phyloP scores from a whole-genome alignment of 2,113 vertebrate genomes.

The Mobula birostris region DNA sequence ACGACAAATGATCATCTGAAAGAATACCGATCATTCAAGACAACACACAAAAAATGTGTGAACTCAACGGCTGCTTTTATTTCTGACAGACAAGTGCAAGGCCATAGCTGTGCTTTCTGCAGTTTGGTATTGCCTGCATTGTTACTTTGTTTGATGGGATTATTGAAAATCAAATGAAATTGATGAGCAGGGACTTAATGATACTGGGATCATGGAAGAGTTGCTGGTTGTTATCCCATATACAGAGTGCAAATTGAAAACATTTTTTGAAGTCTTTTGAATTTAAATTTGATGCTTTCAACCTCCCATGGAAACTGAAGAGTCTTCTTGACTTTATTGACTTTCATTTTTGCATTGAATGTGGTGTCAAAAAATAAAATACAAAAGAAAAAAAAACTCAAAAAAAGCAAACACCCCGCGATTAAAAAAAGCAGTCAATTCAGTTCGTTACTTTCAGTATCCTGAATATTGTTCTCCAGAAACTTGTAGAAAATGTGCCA shows the following conservation, averaged over 20 bases:
- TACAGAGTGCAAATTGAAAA: neutral
- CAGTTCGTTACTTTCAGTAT: too few relatives aligned
- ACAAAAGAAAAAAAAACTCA: too few relatives aligned
- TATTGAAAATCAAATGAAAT: conserved; percentile 19
- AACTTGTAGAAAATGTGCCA: too few relatives aligned
- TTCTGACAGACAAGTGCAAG: neutral
- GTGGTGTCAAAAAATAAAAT: neutral
- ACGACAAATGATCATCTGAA: conserved; percentile 33
- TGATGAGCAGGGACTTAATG: neutral
- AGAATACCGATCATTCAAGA: conserved; percentile 24
- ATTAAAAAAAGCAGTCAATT: too few relatives aligned
- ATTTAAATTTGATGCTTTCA: conserved; percentile 13
- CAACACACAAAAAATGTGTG: conserved; percentile 4
- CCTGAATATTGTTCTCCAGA: too few relatives aligned
- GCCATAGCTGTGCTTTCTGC: neutral
- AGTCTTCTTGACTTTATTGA: neutral
- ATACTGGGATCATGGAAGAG: neutral
- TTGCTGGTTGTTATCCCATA: too few relatives aligned
- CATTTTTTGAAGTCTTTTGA: neutral
- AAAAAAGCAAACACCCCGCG: too few relatives aligned
- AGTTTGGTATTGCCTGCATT: conserved; percentile 9
- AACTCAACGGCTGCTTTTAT: conserved; percentile 3
- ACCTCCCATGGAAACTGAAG: neutral
- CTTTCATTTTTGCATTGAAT: neutral
- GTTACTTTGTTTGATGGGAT: neutral